Conservation (phyloP, 1,140 invertebrate genomes). For the Andrena cerasifolii region DNA sequence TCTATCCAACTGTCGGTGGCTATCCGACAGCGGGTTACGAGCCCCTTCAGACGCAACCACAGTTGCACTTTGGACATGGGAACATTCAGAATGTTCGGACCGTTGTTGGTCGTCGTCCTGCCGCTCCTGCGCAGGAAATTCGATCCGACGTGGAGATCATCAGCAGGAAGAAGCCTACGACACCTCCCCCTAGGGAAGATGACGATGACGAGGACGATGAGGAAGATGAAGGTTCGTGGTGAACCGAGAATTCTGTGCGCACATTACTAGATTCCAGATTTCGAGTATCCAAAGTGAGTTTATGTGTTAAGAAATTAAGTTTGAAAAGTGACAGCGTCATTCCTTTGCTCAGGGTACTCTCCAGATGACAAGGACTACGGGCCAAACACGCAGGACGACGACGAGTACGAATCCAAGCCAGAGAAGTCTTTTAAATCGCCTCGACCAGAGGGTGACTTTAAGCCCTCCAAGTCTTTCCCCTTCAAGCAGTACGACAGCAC, state of each 20-base stretch:
- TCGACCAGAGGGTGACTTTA: slow-evolving; percentile 56
- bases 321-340: not conserved
- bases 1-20: slow-evolving; percentile 22
- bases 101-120: slow-evolving; percentile 11
- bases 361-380: slow-evolving; percentile 49
- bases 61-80: slow-evolving; percentile 71
- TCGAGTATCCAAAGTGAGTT: no score
- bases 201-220: slow-evolving; percentile 59
- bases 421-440: slow-evolving; percentile 56
- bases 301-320: not conserved
- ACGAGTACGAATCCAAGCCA: slow-evolving; percentile 54
- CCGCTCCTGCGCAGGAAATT: slow-evolving; percentile 66
- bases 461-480: slow-evolving; percentile 64
- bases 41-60: slow-evolving; percentile 70
- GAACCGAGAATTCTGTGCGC: not conserved
- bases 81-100: not conserved
- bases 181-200: slow-evolving; percentile 60
- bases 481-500: slow-evolving; percentile 75
- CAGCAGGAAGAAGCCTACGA: slow-evolving; percentile 71
- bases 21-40: slow-evolving; percentile 66
- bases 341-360: slow-evolving; percentile 28
- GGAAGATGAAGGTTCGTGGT: slow-evolving; percentile 44
- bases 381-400: slow-evolving; percentile 46
- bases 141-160: slow-evolving; percentile 76
- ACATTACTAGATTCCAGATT: no score